phyloP scores from a whole-genome alignment of 2,888 invertebrate genomes.

The Branchipolynoe longqiensis region DNA sequence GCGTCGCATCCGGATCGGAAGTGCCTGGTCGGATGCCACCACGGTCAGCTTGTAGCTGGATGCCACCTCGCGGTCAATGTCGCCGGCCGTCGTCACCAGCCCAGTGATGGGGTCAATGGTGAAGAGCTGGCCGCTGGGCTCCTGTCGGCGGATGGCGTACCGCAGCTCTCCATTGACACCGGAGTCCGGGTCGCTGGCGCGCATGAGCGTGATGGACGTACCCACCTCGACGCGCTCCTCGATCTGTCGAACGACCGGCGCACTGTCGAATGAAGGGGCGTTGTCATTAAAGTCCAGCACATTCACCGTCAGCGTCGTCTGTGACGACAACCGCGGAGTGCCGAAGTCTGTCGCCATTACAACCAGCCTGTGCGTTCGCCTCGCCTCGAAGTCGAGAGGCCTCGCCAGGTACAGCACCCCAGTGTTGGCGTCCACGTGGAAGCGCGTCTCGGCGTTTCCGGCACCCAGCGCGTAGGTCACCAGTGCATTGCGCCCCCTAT shows the following conservation, averaged over 20 bases:
- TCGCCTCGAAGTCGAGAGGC: conserved; percentile 95
- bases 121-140: conserved; percentile 93
- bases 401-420: conserved; percentile 95
- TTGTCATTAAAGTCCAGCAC: conserved; percentile 97
- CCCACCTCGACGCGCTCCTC: conserved; percentile 92
- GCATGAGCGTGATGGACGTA: conserved; percentile 90
- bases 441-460: conserved; percentile 86
- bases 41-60: conserved; percentile 94
- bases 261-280: conserved; percentile 93
- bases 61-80: conserved; percentile 94
- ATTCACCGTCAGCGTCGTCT: conserved; percentile 88
- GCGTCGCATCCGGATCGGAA: conserved; percentile 87
- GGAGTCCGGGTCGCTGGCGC: conserved; percentile 95
- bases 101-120: conserved; percentile 89
- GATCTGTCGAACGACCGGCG: conserved; percentile 91
- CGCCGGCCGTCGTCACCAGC: conserved; percentile 91
- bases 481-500: conserved; percentile 92
- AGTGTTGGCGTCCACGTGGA: conserved; percentile 87
- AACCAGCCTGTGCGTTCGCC: conserved; percentile 90
- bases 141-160: conserved; percentile 91
- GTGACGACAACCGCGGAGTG: conserved; percentile 86
- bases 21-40: conserved; percentile 93
- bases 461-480: conserved; percentile 93
- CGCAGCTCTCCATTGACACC: conserved; percentile 90
- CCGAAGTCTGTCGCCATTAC: conserved; percentile 89